A percentile compares a stretch with the other conserved stretches of the same genome.
phyloP scores from a whole-genome alignment of 1,140 invertebrate species.

The Neotoxoptera formosana region DNA sequence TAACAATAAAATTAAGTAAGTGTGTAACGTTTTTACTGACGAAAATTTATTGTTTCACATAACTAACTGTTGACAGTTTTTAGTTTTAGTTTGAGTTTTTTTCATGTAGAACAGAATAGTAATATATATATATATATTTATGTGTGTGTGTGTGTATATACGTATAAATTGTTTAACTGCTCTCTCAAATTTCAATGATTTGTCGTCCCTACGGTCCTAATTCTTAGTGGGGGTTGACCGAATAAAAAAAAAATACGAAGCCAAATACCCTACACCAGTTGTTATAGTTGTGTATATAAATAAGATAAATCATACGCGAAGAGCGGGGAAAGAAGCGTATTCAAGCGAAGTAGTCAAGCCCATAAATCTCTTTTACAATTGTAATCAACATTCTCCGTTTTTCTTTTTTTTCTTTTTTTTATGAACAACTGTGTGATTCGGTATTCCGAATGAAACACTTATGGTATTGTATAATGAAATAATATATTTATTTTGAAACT shows the following conservation, averaged over 20 bases:
- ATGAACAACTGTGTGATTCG: constrained; percentile 34
- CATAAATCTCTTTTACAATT: constrained; percentile 47
- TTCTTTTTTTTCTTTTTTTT: background rate
- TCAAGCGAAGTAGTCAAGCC: background rate
- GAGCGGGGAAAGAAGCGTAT: constrained; percentile 5
- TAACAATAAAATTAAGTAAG: background rate
- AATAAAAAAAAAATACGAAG: background rate
- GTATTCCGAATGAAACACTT: constrained; percentile 40
- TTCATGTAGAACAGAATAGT: background rate
- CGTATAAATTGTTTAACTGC: background rate
- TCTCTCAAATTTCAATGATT: constrained; percentile 24
- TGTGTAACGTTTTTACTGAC: background rate
- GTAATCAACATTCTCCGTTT: constrained; percentile 35
- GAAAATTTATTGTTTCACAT: background rate
- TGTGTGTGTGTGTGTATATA: background rate
- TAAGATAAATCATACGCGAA: constrained; percentile 32
- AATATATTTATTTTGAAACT: constrained; percentile 44
- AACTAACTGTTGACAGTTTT: background rate
- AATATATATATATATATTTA: background rate
- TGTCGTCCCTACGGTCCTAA: constrained; percentile 20
- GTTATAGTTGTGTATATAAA: background rate
- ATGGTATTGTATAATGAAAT: constrained; percentile 40
- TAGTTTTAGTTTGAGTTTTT: background rate
- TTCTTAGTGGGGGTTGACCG: constrained; percentile 16
- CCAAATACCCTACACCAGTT: background rate